These are phyloP conservation scores for Pharmacophagus antenor DNA, from an alignment of 2,888 invertebrate species.

Conservation along the genomic window DNA sequence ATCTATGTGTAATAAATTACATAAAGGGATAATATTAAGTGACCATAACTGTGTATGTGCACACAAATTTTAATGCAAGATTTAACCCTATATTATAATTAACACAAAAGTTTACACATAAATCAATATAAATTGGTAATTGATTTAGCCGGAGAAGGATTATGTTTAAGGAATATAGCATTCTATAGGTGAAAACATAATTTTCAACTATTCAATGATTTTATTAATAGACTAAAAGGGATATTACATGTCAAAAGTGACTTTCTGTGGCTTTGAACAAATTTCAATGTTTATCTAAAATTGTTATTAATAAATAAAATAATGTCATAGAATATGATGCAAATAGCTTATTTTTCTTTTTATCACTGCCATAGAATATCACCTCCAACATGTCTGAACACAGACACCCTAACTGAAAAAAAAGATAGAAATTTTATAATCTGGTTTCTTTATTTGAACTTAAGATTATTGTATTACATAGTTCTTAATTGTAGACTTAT, in stretches of 20 bases:
- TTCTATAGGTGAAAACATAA: background rate
- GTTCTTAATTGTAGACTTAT: constrained; percentile 22
- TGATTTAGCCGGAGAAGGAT: constrained; percentile 2
- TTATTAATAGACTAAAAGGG: constrained; percentile 41
- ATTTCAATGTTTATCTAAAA: background rate
- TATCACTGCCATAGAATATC: constrained; percentile 64
- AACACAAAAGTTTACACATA: no score
- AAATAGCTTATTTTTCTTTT: constrained; percentile 3
- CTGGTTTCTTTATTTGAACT: constrained; percentile 60
- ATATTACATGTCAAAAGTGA: constrained; percentile 73
- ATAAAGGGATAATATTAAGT: no score
- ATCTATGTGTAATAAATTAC: no score
- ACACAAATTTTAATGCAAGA: no score
- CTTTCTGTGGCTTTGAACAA: constrained; percentile 48
- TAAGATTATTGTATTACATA: constrained; percentile 42
- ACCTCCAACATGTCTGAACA: constrained; percentile 77
- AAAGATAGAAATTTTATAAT: constrained; percentile 53
- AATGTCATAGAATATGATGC: no score
- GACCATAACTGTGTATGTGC: no score
- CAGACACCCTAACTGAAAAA: constrained; percentile 73
- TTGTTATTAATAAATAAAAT: no score
- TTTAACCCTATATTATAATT: no score
- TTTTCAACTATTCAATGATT: no score
- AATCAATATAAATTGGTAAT: no score
- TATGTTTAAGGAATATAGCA: background rate